These are phyloP conservation scores for Bettongia penicillata DNA, from an alignment of 2,113 vertebrate genomes.

Conservation along the genomic window DNA sequence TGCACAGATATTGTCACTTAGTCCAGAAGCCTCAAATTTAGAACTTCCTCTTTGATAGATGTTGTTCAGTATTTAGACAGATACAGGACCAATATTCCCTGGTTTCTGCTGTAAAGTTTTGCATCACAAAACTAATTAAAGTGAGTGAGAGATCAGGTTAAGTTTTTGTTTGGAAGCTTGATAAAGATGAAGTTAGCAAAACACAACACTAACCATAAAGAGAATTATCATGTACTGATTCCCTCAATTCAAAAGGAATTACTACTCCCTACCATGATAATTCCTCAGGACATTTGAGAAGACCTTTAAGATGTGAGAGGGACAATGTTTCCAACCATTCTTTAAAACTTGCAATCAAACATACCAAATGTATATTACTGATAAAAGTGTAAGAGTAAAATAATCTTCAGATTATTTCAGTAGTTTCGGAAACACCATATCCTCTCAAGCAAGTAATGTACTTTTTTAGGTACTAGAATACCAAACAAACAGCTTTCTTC, in stretches of 20 bases:
- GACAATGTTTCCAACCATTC: background rate
- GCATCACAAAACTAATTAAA: background rate
- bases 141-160: background rate
- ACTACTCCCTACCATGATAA: background rate
- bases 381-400: background rate
- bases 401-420: background rate
- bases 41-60: background rate
- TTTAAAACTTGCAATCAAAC: background rate
- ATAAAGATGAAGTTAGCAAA: background rate
- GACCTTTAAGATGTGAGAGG: background rate
- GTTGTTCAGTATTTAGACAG: background rate
- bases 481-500: background rate
- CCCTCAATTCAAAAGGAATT: conserved; percentile 13
- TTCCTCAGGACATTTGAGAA: background rate
- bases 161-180: background rate
- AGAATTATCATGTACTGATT: background rate
- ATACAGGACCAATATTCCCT: background rate
- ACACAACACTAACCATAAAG: background rate
- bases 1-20: background rate
- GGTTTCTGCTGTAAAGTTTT: background rate
- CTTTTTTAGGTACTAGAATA: background rate
- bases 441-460: background rate
- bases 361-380: background rate
- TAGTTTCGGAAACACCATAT: background rate
- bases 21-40: background rate